Base-by-base conservation (phyloP, 2,113 vertebrate genomes). In the Malurus elegans region DNA sequence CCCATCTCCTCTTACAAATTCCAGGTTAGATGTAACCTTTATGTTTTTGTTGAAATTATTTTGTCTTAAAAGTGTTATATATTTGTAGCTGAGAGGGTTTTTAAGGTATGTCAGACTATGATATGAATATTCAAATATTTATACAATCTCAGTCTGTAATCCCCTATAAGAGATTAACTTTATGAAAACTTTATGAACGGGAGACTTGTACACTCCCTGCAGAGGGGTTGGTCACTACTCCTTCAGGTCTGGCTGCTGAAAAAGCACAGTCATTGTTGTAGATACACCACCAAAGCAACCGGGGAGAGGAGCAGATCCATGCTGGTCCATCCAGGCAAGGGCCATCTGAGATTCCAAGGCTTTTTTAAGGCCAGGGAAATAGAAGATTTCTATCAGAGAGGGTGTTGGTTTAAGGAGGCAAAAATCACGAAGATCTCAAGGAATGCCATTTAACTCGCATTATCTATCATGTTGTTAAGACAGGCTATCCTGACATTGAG, bases 171-270 rank as follows among this genome's bases (percentile, higher is more conserved):
- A 38, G 10, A 38, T 38, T 38, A 38, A 38, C 38, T 38, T 38
- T 38, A 38, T 38, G 38, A 38, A 38, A 38, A 78, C 42, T 6
- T 54, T 20, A 40, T 34, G 40, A 57, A 29, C 28, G 60, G 44
- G 15, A 24, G 16, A 29, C 24, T 56, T 0, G 0, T 6, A 5
- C 2, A 1, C 34, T 67, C 12, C 1, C 34, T 64, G 57, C 6
- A 67, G 48, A 47, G 60, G 34, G 7, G 11, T 19, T 25, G 3
- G 8, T 54, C 57, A 47, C n/a, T 47, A 2, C 8, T 57, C 9
- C 25, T 34, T 48, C 38, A 83, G 28, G 3, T 48, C 24, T 75
- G 38, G 15, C 47, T 75, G 51, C 28, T 69, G 40, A 18, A 47
- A 8, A 83, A 58, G 15, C 0, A 0, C 10, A 21, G 9, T 60